Evolutionary conservation across 2,888 invertebrate genomes (phyloP), one percentile per base, ranked within the genome.

Genomic region (Hyppa rectilinea): DNA sequence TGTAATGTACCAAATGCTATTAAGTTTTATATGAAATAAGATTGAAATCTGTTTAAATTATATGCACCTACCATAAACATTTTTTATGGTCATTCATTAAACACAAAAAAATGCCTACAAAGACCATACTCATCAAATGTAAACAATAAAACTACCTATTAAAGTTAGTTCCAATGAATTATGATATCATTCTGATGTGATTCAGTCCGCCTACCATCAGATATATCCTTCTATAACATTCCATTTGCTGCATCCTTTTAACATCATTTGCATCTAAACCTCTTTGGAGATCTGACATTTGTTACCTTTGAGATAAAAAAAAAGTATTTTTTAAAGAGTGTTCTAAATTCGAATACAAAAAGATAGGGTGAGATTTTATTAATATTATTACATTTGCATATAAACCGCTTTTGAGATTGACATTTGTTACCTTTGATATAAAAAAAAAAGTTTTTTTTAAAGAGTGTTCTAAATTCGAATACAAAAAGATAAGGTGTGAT

Each of bases 131-230:
- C 82, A 79, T 67, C 65, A 63, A 60, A 47, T 31, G 45, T 43
- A 43, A 66, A 73, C 70, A 71, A 76, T 75, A 68, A 66, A 78
- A 71, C 64, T 56, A 72, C 43, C 71, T 61, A 75, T 81, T 83
- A 75, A 67, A 61, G 75, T 55, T 64, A 67, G 65, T 87, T 86
- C 82, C 66, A 80, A 78, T 84, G 82, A 85, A 84, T 76, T 72
- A 78, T 88, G 86, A 87, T 80, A 82, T 88, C 88, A 88, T 75
- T 43, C 45, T 10, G 17, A 55, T 68, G 60, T 79, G 80, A 78
- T 74, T 83, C 75, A 71, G 29, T 43, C 61, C 50, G 31, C 73
- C 75, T 58, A 69, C 68, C 65, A 60, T 68, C 17, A 60, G 55
- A 63, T 49, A 70, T 50, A 47, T 47, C n/a, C 50, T 45, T 56